Evolutionary conservation across 2,797 vertebrate genomes (phyloP).

Genomic region (Notolepis coatsorum): DNA sequence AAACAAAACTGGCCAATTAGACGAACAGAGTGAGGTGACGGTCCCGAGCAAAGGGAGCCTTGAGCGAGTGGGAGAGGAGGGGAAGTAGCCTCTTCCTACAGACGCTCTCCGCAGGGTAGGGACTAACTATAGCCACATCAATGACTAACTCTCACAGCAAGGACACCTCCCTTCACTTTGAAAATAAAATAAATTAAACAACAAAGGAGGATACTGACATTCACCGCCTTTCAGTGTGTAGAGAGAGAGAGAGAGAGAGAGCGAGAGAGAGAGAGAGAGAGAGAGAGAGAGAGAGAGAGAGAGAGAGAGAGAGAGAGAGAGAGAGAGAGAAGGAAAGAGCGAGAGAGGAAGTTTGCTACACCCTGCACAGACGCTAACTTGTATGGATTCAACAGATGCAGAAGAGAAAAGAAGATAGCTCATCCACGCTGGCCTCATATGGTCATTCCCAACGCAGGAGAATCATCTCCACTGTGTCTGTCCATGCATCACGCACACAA

Average conservation of each 20-base stretch:
- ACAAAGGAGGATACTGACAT: constrained; percentile 87
- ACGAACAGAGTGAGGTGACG: constrained; percentile 27
- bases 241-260: too few species aligned
- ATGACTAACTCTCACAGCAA: constrained; percentile 84
- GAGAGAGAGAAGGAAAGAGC: too few species aligned
- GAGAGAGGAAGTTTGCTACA: constrained; percentile 46
- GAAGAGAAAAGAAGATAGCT: constrained; percentile 57
- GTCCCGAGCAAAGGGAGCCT: constrained; percentile 19
- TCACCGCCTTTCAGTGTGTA: constrained; percentile 81
- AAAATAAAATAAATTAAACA: constrained; percentile 91
- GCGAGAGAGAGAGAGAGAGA: too few species aligned
- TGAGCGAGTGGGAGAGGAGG: constrained; percentile 41
- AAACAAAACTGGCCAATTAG: constrained; percentile 42
- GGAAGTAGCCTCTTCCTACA: constrained; percentile 76
- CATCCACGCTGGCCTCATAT: constrained; percentile 63
- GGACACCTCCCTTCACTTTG: constrained; percentile 86
- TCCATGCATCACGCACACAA: constrained; percentile 77
- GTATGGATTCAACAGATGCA: constrained; percentile 48
- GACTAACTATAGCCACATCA: constrained; percentile 89
- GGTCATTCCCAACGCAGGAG: constrained; percentile 74
- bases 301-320: too few species aligned
- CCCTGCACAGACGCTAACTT: constrained; percentile 46
- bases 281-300: too few species aligned
- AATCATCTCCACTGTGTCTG: constrained; percentile 72
- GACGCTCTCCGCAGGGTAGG: constrained; percentile 78